A percentile compares a stretch with the other conserved stretches of the same genome.
phyloP scores from a whole-genome alignment of 1,140 invertebrate genomes.

The Dendrolimus punctatus region DNA sequence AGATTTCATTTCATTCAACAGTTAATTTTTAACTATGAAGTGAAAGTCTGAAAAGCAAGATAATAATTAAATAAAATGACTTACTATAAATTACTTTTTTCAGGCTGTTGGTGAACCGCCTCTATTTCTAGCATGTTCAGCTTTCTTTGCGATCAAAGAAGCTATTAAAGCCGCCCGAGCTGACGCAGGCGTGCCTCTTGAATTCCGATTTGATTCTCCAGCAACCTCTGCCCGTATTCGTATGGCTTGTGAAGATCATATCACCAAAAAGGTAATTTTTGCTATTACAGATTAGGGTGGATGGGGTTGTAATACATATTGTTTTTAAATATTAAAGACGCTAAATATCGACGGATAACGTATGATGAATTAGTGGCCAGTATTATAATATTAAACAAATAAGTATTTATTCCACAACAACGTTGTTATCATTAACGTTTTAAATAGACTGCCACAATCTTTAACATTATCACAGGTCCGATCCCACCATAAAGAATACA shows the following conservation, averaged over 20 bases:
- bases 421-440: too few relatives aligned
- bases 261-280: conserved; percentile 81
- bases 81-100: conserved; percentile 15
- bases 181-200: conserved; percentile 75
- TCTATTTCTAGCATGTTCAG: conserved; percentile 88
- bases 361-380: too few relatives aligned
- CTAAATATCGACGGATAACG: too few relatives aligned
- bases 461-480: too few relatives aligned
- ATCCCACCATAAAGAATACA: too few relatives aligned
- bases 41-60: too few relatives aligned
- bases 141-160: conserved; percentile 93
- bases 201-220: conserved; percentile 87
- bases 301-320: not conserved
- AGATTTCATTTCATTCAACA: too few relatives aligned
- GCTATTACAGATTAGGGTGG: not conserved
- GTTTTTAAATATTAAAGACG: not conserved
- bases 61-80: too few relatives aligned
- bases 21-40: too few relatives aligned
- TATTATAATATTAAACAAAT: too few relatives aligned
- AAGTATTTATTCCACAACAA: too few relatives aligned
- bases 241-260: conserved; percentile 89
- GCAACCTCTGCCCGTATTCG: conserved; percentile 91
- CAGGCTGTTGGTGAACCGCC: conserved; percentile 97
- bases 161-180: conserved; percentile 85
- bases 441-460: too few relatives aligned